Base-by-base conservation (phyloP, 2,888 invertebrate genomes). In the Nymphalis polychloros region DNA sequence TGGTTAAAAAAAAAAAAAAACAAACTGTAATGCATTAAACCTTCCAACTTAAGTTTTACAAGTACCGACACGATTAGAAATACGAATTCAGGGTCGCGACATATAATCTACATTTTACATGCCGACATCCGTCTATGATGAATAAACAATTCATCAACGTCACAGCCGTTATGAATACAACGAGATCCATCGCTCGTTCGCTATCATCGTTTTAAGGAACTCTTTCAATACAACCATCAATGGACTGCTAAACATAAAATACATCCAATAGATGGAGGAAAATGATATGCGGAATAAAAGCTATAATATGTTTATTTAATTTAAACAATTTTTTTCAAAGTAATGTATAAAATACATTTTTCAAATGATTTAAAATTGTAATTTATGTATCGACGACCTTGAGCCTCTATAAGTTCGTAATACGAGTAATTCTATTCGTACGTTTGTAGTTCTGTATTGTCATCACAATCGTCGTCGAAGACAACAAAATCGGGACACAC, bases 41-140 rank as follows among this genome's bases (percentile, higher is more conserved):
- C 46, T 31, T 73, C 71, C 52, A 49, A 57, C 53, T 50, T 61
- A 63, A 59, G 52, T 66, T 63, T 63, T 59, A 68, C 68, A 63
- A 64, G 70, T 71, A 68, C 73, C 68, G 70, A 69, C 72, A 74
- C 75, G 76, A 77, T 77, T 78, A 78, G 75, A 77, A 74, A 76
- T 72, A 74, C 70, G 62, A 50, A 73, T 71, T 77, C 79, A 79
- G 73, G 78, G 78, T 72, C 76, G 70, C 65, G 64, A 62, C 63
- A 55, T 46, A 50, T 63, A 71, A 71, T 66, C 35, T 55, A 67
- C 49, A 20, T 27, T 66, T 20, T 55, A 63, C 46, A 17, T 27
- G 17, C 13, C 60, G 23, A 41, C 52, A 10, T 52, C 52, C 10
- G 52, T 52, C 23, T 55, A 31, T n/a, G 31, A 31, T n/a, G n/a